Evolutionary conservation across 2,888 invertebrate genomes (phyloP), one percentile per base, ranked within the genome.

Genomic region (Drosophila ezoana): DNA sequence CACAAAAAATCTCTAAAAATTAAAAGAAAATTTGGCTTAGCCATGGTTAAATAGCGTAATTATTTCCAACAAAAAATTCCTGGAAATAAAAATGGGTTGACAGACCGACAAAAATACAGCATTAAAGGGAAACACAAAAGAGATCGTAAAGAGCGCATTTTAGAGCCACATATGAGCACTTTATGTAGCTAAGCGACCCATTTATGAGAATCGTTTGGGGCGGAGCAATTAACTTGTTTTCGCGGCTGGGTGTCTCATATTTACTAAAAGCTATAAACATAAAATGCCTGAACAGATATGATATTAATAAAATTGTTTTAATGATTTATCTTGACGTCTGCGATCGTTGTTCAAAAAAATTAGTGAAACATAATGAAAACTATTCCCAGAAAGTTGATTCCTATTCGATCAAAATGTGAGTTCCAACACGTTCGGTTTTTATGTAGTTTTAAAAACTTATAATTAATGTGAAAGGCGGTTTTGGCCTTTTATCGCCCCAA

Each of bases 331-430:
- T 62, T 23, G n/a, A 48, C 37, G 61, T 43, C 35, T 47, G 37
- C 58, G 66, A 57, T 66, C 65, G 41, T 57, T 65, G 69, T 63
- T 54, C 4, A 53, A 71, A 77, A 53, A 71, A 77, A 79, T 79
- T 76, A 71, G 71, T 76, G 58, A 53, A 80, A 70, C 70, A 87
- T 87, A 83, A 83, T 89, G 89, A 78, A 28, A 78, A 89, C 84
- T 89, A 61, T 83, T 89, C 81, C 70, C 66, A 33, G 80, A 79
- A 88, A 54, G 53, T 48, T 49, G 41, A 45, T 33, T 32, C 49
- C 76, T 23, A 75, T 73, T 84, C 89, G 89, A 89, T 89, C 87
- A 83, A 83, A 83, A 89, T 80, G 87, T 85, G 68, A 47, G 61
- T 59, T 70, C 59, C 65, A 71, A 62, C 70, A 63, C 70, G 65